Base-by-base conservation (phyloP, 2,113 vertebrate species). In the Excalfactoria chinensis region DNA sequence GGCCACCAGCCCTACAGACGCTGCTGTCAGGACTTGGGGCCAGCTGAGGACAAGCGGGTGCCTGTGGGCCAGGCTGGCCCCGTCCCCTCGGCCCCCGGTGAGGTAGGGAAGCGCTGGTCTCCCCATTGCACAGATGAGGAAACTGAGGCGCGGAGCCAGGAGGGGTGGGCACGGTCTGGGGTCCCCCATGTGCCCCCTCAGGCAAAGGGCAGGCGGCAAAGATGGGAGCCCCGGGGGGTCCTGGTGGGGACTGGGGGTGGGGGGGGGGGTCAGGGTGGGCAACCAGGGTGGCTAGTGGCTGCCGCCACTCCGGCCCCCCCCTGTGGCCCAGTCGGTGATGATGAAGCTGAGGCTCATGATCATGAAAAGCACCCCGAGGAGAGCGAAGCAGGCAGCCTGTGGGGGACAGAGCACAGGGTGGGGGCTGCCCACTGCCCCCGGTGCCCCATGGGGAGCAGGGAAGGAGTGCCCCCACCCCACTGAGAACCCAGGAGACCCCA, bases 331-430 rank as follows among this genome's bases (percentile, higher is more conserved):
- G 96, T 99, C 99, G 5, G 98, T 99, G 97, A 99, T 98, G 94
- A 99, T 99, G 97, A 99, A 99, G 95, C 99, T 99, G 97, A 99
- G 95, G 89, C 99, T 99, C 99, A 99, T 99, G 76, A 98, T 97
- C 99, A 99, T 99, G 96, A 99, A 98, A 95, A 98, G 96, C 90
- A 99, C 89, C 1, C 99, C 99, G 15, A 99, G 95, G 60, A 96
- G 97, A 69, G 99, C 99, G 8, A 99, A 99, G 95, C 98, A 98
- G 43, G 96, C 96, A 75, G 99, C 99, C 99, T 99, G 93, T 4
- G 23, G 64, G 76, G 67, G 82, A 91, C 37, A 95, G 84, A 94
- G 53, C 56, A 56, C 30, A 3, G 11, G 30, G 34, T 80, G 60
- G 58, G 19, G 53, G 13, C 25, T 28, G 48, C 68, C 46, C 68